Evolutionary conservation across 2,113 vertebrate genomes (phyloP).

Genomic region (Passer montanus): DNA sequence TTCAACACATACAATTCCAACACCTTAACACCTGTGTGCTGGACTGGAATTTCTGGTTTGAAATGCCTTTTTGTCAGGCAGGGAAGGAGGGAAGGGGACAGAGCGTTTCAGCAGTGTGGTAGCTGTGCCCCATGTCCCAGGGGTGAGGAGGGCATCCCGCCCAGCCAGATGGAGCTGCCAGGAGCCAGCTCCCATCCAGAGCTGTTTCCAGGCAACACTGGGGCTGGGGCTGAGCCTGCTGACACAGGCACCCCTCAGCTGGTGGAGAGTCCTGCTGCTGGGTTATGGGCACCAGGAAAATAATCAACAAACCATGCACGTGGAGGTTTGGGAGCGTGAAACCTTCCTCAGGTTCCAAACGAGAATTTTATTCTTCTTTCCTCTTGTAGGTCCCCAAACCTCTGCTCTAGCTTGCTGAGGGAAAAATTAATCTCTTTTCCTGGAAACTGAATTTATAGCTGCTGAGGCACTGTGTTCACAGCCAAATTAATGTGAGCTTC

Average conservation of each 20-base stretch:
- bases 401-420: neutral
- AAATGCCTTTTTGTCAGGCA: neutral
- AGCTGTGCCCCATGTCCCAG: neutral
- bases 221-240: constrained; percentile 1
- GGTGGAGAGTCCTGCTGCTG: constrained; percentile 8
- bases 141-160: constrained; percentile 11
- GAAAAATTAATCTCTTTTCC: neutral
- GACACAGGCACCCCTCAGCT: neutral
- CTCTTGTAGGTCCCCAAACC: neutral
- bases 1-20: neutral
- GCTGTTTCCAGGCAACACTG: constrained; percentile 24
- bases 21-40: neutral
- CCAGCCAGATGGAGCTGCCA: neutral
- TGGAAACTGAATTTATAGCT: neutral
- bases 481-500: constrained; percentile 48
- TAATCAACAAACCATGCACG: neutral
- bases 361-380: neutral
- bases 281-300: neutral
- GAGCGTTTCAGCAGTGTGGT: neutral
- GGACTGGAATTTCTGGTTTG: neutral
- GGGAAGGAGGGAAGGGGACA: neutral
- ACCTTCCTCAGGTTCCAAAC: neutral
- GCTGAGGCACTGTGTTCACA: constrained; percentile 25
- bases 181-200: neutral
- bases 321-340: neutral